Evolutionary conservation across 2,888 invertebrate species (phyloP).

Genomic region (Agelastica alni): DNA sequence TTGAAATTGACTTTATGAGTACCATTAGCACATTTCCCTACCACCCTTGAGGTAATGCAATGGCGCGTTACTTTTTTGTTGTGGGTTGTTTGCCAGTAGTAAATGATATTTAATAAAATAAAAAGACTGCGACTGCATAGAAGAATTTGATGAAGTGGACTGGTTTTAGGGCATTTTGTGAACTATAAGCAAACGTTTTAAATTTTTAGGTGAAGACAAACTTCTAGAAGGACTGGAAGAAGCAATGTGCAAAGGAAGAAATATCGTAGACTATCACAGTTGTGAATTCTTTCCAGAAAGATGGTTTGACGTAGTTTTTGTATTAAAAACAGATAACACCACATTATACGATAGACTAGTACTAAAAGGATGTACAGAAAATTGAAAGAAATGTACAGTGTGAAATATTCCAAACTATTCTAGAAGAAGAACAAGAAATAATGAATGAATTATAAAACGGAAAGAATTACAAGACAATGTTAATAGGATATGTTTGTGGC

Average conservation of each 20-base stretch:
- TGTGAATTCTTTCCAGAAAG: slow-evolving; percentile 96
- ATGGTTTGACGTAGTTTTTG: slow-evolving; percentile 96
- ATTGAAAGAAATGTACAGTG: slow-evolving; percentile 94
- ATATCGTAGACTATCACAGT: slow-evolving; percentile 95
- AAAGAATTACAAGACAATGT: slow-evolving; percentile 79
- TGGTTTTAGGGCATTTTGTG: too few species aligned
- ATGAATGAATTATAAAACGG: slow-evolving; percentile 82
- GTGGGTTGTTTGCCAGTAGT: too few species aligned
- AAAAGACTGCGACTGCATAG: too few species aligned
- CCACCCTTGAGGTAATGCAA: too few species aligned
- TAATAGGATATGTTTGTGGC: slow-evolving; percentile 76
- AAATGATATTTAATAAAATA: too few species aligned
- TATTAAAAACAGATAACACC: slow-evolving; percentile 87
- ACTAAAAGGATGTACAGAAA: slow-evolving; percentile 81
- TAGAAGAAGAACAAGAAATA: slow-evolving; percentile 87
- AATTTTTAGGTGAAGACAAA: slow-evolving; percentile 89
- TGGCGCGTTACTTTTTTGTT: too few species aligned
- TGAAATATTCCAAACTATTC: slow-evolving; percentile 93
- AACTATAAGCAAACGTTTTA: too few species aligned
- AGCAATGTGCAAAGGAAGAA: slow-evolving; percentile 81
- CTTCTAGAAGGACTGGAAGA: slow-evolving; percentile 86
- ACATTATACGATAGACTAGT: slow-evolving; percentile 84
- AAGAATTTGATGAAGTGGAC: too few species aligned
- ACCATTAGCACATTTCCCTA: too few species aligned
- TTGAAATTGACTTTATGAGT: too few species aligned